Conservation (phyloP, 2,888 invertebrate genomes). For the Cerceris ruficornis region DNA sequence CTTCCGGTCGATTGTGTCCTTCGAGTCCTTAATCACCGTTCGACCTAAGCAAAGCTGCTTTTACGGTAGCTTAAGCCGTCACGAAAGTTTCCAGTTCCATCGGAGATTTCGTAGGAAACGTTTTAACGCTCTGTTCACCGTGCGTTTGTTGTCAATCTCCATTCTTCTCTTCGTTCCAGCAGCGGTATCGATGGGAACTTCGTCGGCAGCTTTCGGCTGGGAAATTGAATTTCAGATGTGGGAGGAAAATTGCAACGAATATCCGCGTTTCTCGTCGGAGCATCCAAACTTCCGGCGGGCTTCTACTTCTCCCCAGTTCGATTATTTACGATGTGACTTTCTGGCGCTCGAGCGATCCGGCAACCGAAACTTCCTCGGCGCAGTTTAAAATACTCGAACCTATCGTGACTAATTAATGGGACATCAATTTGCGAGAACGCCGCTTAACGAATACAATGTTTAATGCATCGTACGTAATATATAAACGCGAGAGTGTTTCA, state of each 20-base stretch:
- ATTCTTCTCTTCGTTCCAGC: conserved; percentile 54
- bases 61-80: conserved; percentile 69
- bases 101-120: conserved; percentile 41
- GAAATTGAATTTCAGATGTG: conserved; percentile 55
- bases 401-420: not conserved
- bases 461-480: not conserved
- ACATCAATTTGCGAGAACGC: not conserved
- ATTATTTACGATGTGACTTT: conserved; percentile 12
- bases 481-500: conserved; percentile 2
- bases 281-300: conserved; percentile 20
- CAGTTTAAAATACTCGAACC: not conserved
- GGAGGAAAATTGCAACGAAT: conserved; percentile 47
- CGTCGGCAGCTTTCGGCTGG: conserved; percentile 31
- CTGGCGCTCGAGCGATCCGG: not conserved
- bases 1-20: conserved; percentile 35
- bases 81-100: conserved; percentile 59
- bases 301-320: not conserved
- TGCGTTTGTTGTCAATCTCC: conserved; percentile 59
- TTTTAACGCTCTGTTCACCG: conserved; percentile 30
- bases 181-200: conserved; percentile 39
- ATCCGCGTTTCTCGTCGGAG: conserved; percentile 18
- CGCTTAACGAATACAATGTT: not conserved
- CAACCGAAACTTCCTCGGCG: not conserved
- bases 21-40: conserved; percentile 70
- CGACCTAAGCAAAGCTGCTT: conserved; percentile 69